Base-by-base conservation (phyloP, 2,797 vertebrate genomes). In the Sardinella longiceps region DNA sequence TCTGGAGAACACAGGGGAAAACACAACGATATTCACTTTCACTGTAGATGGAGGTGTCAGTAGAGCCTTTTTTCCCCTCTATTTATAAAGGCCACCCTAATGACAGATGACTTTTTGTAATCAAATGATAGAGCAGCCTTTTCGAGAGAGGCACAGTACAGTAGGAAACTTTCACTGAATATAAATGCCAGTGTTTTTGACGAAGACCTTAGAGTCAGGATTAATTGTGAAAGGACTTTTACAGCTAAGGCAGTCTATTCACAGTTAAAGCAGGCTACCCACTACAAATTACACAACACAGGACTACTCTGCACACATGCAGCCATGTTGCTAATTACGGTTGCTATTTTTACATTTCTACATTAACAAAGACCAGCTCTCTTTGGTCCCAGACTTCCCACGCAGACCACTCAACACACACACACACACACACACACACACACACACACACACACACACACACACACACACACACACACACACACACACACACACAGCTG, bases 1-100 rank as follows among this genome's bases (percentile, higher is more conserved):
- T 99, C 98, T 99, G 94, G 80, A 87, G 94, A 81, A 46, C 88
- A 83, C 7, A 80, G 53, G 43, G 82, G 63, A 23, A 1, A 5
- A 80, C 56, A n/a, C 4, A 85, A 28, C 70, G 80, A 18, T 5
- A 33, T 48, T 37, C 23, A 5, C 33, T 3, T 43, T 7, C 5
- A 23, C 70, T 77, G 37, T 43, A 23, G 37, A 18, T 33, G 15
- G n/a, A 23, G 1, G 10, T 23, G 37, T 23, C 37, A 77, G 63
- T 37, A 80, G 12, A 70, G 25, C 70, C 70, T n/a, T 58, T 28
- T 48, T 80, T 51, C 10, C 33, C 48, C 80, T 84, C 3, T 48
- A 48, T 80, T 85, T 2, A 80, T 85, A 28, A 70, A 11, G 30
- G 9, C 3, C 28, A 33, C 12, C 63, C 3, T 15, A 4, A 15